A percentile compares a stretch with the other conserved stretches of the same genome.
Conservation (phyloP, 2,113 vertebrate genomes). For the Zootoca vivipara region DNA sequence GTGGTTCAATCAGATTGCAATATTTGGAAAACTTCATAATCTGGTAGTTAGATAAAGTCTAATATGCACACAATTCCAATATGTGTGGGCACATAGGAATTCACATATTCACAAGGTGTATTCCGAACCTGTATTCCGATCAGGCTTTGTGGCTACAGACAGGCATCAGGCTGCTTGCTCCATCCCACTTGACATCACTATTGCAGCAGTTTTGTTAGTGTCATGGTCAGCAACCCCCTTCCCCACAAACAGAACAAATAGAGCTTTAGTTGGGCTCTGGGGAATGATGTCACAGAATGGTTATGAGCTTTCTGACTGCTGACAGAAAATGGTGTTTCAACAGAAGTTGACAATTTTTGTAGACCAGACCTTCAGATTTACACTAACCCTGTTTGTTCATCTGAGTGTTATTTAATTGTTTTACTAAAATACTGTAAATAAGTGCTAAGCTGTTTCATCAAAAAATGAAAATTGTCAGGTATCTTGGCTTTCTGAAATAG, state of each 20-base stretch:
- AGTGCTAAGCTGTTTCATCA: background rate
- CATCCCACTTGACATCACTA: background rate
- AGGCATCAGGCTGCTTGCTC: background rate
- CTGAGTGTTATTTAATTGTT: background rate
- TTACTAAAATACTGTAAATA: background rate
- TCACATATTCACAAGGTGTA: too few relatives aligned
- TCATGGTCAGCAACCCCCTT: background rate
- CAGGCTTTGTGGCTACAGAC: background rate
- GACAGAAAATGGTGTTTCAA: background rate
- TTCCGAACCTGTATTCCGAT: too few relatives aligned
- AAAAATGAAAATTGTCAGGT: background rate
- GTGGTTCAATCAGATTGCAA: too few relatives aligned
- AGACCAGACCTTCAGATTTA: background rate
- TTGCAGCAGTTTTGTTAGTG: background rate
- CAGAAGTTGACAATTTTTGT: background rate
- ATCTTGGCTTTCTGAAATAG: background rate
- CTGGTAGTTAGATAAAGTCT: too few relatives aligned
- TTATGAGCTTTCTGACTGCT: background rate
- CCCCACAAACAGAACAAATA: background rate
- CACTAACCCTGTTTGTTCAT: background rate
- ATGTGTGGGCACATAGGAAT: too few relatives aligned
- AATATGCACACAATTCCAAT: too few relatives aligned
- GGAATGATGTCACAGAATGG: background rate
- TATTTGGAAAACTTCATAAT: too few relatives aligned
- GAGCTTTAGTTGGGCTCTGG: background rate